Evolutionary conservation across 2,797 vertebrate genomes (phyloP), one percentile per base, ranked within the genome.

Genomic region (Coilia nasus): DNA sequence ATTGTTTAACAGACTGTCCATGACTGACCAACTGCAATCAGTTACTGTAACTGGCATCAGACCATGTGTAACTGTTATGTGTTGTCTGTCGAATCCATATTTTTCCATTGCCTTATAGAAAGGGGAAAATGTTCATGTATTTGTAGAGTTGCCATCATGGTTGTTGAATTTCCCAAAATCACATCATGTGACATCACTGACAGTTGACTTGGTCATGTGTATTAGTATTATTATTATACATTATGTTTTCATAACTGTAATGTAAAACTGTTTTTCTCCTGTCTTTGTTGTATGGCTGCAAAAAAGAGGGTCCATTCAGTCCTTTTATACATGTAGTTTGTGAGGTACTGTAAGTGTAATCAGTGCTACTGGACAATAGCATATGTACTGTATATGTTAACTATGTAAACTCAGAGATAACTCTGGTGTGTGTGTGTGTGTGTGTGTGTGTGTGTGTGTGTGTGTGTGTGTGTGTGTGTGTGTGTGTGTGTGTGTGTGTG

Each of bases 391-490:
- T 75, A 19, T 78, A 64, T 64, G 60, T 64, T 44, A 54, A 54
- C 50, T 54, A 7, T 54, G 50, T n/a, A 78, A 78, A 44, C 35
- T 44, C 35, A 44, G 31, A 41, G 10, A 44, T 5, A 19, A 41
- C 71, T 78, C 31, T 35, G 81, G 86, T 35, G 56, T 54, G 50
- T 54, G 9, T 54, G 50, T 54, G 67, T 59, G 75, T 81, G 82
- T 86, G 86, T 86, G 86, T 87, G 60, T 23, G 60, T 62, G 60
- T 28, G 25, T 62, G 60, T 23, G n/a, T 23, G 60, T 23, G 60
- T 10, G 60, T 62, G 21, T 10, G 60, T 23, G 60, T 25, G 60
- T 62, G 60, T 25, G 60, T 62, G 60, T 23, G 60, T 10, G 60
- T 23, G 60, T 25, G 60, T 10, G 59, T n/a, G 59, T 62, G 60